Base-by-base conservation (phyloP, 2,797 vertebrate genomes). In the Carduelis carduelis region DNA sequence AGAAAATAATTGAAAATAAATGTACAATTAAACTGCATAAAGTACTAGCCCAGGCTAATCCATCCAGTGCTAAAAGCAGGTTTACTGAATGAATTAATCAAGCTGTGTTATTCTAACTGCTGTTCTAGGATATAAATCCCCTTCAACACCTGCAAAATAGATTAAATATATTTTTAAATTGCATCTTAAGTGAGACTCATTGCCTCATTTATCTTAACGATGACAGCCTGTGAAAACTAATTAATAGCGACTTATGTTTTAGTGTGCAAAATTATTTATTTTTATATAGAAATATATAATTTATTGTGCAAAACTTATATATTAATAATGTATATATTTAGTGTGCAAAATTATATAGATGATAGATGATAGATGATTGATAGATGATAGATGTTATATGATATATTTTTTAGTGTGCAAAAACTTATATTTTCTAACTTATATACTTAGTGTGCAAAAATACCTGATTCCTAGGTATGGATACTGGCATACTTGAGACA, bases 1-100 rank as follows among this genome's bases (percentile, higher is more conserved):
- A 90, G 72, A 93, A 91, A 95, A 94, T 86, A 90, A 89, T 65
- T 94, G 89, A 88, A 95, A 92, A 91, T 77, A 83, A 91, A 81
- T 50, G 57, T 96, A 59, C 79, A 83, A 90, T 95, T 93, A 90
- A 84, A 83, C 34, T 77, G 41, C 12, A 4, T 52, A 59, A 85
- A 80, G 35, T 75, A 68, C 57, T 61, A 78, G 69, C 61, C 49
- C 37, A 83, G 76, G n/a, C 49, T 94, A 92, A 89, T 83, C 80
- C 59, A 92, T 78, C 50, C 57, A 57, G 22, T 74, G 37, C 79
- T 95, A 85, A 91, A 95, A 88, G 49, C 28, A 49, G 53, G 37
- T 83, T 93, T 91, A 75, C 46, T 86, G 79, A 95, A 87, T 61
- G 22, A 90, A 88, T 91, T 95, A 91, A 94, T 96, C 83, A 87